Conservation (phyloP, 2,888 invertebrate genomes). For the Drosophila cognata region DNA sequence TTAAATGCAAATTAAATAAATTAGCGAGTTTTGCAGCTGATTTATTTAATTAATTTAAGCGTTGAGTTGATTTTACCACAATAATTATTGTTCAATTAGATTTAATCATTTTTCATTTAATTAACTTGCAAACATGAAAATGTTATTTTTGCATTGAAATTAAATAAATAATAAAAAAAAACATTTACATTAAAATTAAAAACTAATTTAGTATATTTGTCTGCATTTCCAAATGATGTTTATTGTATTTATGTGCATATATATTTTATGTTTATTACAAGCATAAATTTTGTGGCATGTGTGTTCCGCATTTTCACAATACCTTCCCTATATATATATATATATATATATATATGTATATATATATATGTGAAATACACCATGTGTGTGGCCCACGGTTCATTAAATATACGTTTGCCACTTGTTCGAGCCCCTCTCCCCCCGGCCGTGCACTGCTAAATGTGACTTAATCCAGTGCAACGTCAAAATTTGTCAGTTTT, state of each 20-base stretch:
- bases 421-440: constrained; percentile 16
- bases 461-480: constrained; percentile 59
- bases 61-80: not conserved
- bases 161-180: not conserved
- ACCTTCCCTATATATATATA: not conserved
- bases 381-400: constrained; percentile 52
- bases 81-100: not conserved
- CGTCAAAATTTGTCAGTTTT: constrained; percentile 60
- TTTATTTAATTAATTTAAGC: not conserved
- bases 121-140: not conserved
- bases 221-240: not conserved
- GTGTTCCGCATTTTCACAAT: constrained; percentile 24
- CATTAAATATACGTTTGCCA: constrained; percentile 54
- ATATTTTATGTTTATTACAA: not conserved
- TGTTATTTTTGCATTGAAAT: not conserved
- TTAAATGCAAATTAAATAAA: not conserved
- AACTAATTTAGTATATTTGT: not conserved
- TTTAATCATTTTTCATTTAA: not conserved
- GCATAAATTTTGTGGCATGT: constrained; percentile 11
- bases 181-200: not conserved
- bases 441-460: constrained; percentile 16
- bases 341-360: not conserved
- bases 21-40: fast-evolving
- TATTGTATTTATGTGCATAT: not conserved
- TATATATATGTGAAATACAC: not conserved